These are phyloP conservation scores for Ianthella basta DNA, from an alignment of 37 sponge, comb jelly and placozoan species.

Conservation along the genomic window DNA sequence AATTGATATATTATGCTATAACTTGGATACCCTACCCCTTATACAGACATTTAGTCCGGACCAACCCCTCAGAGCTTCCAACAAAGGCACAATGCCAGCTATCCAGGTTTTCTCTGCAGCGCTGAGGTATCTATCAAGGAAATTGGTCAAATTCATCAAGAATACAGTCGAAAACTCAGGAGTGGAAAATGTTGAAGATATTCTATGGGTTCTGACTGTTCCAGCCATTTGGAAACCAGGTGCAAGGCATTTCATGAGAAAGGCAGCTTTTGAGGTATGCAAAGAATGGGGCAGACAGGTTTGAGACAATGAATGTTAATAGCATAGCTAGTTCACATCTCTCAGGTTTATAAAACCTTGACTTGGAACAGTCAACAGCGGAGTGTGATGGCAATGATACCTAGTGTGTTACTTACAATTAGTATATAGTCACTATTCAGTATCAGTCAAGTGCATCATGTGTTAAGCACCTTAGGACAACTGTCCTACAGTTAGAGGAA, in stretches of 20 bases:
- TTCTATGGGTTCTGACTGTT: conserved; percentile 22
- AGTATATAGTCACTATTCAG: too few relatives aligned
- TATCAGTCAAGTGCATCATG: too few relatives aligned
- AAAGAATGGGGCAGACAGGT: too few relatives aligned
- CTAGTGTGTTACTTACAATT: too few relatives aligned
- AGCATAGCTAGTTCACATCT: too few relatives aligned
- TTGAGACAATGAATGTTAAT: too few relatives aligned
- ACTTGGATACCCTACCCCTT: neutral
- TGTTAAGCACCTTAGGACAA: too few relatives aligned
- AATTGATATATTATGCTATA: neutral
- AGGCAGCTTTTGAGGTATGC: conserved; percentile 27
- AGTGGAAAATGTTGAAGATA: neutral
- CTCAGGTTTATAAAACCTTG: too few relatives aligned
- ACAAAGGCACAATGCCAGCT: conserved; percentile 12
- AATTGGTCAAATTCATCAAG: neutral
- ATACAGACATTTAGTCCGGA: neutral
- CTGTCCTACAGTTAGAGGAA: too few relatives aligned
- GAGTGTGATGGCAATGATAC: too few relatives aligned
- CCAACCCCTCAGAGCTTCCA: neutral
- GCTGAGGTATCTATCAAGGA: neutral
- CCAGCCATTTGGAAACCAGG: conserved; percentile 34
- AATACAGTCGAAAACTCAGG: neutral
- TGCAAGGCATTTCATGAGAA: conserved; percentile 36
- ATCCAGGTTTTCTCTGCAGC: conserved; percentile 20
- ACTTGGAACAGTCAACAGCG: too few relatives aligned